A percentile compares a stretch with the other conserved stretches of the same genome.
Conservation (phyloP, 2,113 vertebrate genomes). For the Gavia stellata region DNA sequence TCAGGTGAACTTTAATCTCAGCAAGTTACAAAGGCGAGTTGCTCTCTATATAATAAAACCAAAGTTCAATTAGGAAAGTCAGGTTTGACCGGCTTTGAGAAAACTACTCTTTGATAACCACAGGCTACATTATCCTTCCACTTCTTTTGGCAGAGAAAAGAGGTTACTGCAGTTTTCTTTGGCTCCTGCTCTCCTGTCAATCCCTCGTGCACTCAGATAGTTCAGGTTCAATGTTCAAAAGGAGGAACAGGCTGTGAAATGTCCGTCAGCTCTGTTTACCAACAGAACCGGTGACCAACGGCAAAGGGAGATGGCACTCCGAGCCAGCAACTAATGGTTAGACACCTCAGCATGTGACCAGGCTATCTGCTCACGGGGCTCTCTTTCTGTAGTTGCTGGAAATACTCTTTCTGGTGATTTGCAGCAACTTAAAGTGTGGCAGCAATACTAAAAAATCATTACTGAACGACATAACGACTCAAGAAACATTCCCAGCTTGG, state of each 20-base stretch:
- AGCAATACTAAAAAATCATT: not conserved
- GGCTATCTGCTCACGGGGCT: not conserved
- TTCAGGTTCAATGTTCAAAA: conserved; percentile 35
- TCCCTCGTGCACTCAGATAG: not conserved
- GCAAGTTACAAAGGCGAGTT: not conserved
- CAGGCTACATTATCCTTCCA: not conserved
- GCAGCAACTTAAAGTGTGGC: not conserved
- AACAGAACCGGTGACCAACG: not conserved
- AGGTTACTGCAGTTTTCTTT: not conserved
- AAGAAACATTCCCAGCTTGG: not conserved
- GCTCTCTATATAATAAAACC: not conserved
- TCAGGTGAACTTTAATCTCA: not conserved
- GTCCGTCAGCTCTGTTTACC: not conserved
- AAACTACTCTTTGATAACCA: not conserved
- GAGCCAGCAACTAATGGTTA: not conserved
- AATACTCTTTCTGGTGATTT: not conserved
- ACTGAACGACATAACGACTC: not conserved
- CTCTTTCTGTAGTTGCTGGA: not conserved
- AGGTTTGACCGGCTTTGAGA: not conserved
- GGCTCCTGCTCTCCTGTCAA: not conserved
- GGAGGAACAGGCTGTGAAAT: not conserved
- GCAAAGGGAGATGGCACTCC: not conserved
- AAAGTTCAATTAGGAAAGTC: not conserved
- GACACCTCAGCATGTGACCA: not conserved
- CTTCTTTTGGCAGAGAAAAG: not conserved